Evolutionary conservation across 2,888 invertebrate species (phyloP).

Genomic region (Drosophila villosipedis): DNA sequence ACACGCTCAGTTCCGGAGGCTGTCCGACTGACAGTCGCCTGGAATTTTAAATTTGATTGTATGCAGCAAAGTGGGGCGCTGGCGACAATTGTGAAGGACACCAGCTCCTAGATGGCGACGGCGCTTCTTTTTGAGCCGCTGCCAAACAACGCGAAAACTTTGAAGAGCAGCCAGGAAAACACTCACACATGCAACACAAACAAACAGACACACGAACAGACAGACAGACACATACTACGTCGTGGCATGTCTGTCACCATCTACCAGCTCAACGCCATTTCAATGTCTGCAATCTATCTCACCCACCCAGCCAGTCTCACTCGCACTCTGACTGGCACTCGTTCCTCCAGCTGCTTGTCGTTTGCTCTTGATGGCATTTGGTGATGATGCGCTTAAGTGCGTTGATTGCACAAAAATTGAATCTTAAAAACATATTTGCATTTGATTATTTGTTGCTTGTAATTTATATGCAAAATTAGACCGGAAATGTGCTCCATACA

Average conservation of each 20-base stretch:
- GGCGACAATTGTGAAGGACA: slow-evolving; percentile 52
- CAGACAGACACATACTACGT: background rate
- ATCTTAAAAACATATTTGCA: slow-evolving; percentile 77
- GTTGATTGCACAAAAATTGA: slow-evolving; percentile 82
- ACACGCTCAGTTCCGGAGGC: slow-evolving; percentile 6
- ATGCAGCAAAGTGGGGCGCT: background rate
- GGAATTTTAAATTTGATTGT: slow-evolving; percentile 39
- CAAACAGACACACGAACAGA: slow-evolving; percentile 1
- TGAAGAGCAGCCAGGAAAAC: slow-evolving; percentile 51
- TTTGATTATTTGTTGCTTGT: slow-evolving; percentile 80
- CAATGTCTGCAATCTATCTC: slow-evolving; percentile 58
- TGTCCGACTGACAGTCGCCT: slow-evolving; percentile 20
- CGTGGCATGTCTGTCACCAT: slow-evolving; percentile 34
- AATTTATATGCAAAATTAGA: slow-evolving; percentile 80
- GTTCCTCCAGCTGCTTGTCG: background rate
- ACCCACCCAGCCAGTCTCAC: background rate
- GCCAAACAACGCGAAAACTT: slow-evolving; percentile 60
- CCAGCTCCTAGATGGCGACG: slow-evolving; percentile 11
- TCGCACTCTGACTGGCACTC: background rate
- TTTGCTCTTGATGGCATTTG: slow-evolving; percentile 34
- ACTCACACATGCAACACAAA: slow-evolving; percentile 6
- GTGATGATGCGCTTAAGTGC: slow-evolving; percentile 52
- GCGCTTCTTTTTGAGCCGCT: slow-evolving; percentile 33
- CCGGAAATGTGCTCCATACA: slow-evolving; percentile 29
- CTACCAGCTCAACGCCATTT: slow-evolving; percentile 50